Percentiles rank a stretch among this genome's conserved stretches.
Evolutionary conservation across 2,888 invertebrate species (phyloP).

Genomic region (Diachrysia chrysitis): DNA sequence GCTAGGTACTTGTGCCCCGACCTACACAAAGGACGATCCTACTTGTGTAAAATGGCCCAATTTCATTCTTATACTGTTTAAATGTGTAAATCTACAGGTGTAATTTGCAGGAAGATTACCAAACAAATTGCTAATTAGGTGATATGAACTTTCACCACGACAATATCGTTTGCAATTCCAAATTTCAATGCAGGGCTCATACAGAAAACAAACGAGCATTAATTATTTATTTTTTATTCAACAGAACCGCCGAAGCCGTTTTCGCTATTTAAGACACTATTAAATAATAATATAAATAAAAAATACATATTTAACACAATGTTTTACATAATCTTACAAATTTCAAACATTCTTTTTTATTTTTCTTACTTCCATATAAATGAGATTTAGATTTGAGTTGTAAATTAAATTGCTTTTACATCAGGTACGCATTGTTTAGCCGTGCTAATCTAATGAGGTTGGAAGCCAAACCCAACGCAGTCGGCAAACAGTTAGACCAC

Average conservation of each 20-base stretch:
- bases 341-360: no score
- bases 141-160: not conserved
- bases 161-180: not conserved
- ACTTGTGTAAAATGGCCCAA: slow-evolving; percentile 3
- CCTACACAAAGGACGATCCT: not conserved
- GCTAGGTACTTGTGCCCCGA: not conserved
- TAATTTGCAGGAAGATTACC: not conserved
- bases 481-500: not conserved
- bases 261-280: no score
- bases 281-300: no score
- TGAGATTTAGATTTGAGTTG: not conserved
- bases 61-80: slow-evolving; percentile 1
- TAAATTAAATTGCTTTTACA: not conserved
- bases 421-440: not conserved
- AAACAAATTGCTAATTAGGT: slow-evolving; percentile 3
- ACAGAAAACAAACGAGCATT: no score
- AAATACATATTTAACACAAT: no score
- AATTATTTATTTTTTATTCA: no score
- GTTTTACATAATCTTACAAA: no score
- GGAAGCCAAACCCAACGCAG: not conserved
- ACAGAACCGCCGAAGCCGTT: no score
- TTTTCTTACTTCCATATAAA: no score
- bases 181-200: no score
- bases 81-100: not conserved
- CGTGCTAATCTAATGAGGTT: not conserved